Percentiles rank a stretch among this genome's conserved stretches.
Evolutionary conservation across 2,888 invertebrate species (phyloP).

Genomic region (Diabrotica balteata): DNA sequence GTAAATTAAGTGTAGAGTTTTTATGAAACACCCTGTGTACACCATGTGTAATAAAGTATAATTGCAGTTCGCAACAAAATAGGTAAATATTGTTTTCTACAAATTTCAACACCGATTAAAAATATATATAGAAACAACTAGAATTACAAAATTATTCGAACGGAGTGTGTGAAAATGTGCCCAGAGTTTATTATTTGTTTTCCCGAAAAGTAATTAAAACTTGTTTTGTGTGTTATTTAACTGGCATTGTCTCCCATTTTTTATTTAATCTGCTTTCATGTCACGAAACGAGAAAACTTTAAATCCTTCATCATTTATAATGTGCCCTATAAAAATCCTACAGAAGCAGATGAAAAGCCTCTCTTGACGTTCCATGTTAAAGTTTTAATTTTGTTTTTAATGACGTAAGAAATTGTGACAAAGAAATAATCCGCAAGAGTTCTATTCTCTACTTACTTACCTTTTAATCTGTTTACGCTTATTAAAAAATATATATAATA

Average conservation of each 20-base stretch:
- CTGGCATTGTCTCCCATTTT: conserved; percentile 44
- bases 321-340: conserved; percentile 33
- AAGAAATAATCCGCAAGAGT: conserved; percentile 21
- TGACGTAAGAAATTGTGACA: conserved; percentile 30
- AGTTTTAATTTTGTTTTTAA: conserved; percentile 35
- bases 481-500: too few relatives aligned
- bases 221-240: conserved; percentile 42
- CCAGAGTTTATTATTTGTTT: conserved; percentile 9
- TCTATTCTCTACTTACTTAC: conserved; percentile 5
- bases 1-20: too few relatives aligned
- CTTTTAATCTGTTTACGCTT: too few relatives aligned
- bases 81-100: too few relatives aligned
- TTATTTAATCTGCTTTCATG: conserved; percentile 43
- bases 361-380: conserved; percentile 32
- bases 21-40: too few relatives aligned
- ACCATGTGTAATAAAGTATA: too few relatives aligned
- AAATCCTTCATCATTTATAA: conserved; percentile 46
- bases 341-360: conserved; percentile 29
- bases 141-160: too few relatives aligned
- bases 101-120: too few relatives aligned
- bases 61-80: too few relatives aligned
- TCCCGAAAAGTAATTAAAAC: conserved; percentile 43
- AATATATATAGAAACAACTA: too few relatives aligned
- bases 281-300: conserved; percentile 44
- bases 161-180: background rate